Evolutionary conservation across 30 jellyfish, hydroid and myxozoan species (phyloP).

Genomic region (Nemopilema nomurai): DNA sequence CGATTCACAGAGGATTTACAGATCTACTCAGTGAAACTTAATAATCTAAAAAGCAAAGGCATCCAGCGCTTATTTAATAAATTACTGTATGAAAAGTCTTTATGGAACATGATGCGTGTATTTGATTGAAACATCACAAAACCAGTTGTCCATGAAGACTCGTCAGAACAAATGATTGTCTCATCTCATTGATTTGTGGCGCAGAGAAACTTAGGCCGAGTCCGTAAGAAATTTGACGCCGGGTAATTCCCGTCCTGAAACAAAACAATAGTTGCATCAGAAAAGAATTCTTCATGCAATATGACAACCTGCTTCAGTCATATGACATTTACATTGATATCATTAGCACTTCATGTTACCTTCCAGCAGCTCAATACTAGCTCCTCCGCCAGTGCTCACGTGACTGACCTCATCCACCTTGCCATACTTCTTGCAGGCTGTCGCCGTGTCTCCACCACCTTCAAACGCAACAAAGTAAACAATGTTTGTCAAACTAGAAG

Average conservation of each 20-base stretch:
- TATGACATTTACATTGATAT: not conserved
- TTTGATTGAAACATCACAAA: not conserved
- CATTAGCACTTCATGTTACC: conserved; percentile 50
- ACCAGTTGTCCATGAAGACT: not conserved
- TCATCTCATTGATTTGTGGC: not conserved
- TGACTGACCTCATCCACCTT: conserved; percentile 85
- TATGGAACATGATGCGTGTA: not conserved
- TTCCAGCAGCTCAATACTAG: conserved; percentile 95
- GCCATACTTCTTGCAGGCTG: conserved; percentile 95
- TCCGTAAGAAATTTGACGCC: conserved; percentile 89
- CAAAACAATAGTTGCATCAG: not conserved
- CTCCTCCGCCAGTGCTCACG: conserved; percentile 99
- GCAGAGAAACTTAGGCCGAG: conserved; percentile 3
- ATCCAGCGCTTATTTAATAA: not conserved
- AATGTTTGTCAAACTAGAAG: too few species aligned
- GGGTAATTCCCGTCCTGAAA: conserved; percentile 88
- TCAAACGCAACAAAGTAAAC: too few species aligned
- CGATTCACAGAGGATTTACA: not conserved
- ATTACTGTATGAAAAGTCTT: not conserved
- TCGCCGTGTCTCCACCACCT: conserved; percentile 99
- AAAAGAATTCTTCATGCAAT: too few species aligned
- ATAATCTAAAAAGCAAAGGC: not conserved
- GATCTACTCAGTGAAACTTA: not conserved
- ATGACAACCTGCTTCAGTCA: too few species aligned
- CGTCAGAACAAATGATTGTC: not conserved